Percentiles rank a stretch among this genome's conserved stretches.
These are phyloP conservation scores for Caracal caracal DNA, from an alignment of 2,113 vertebrate species.

Conservation along the genomic window DNA sequence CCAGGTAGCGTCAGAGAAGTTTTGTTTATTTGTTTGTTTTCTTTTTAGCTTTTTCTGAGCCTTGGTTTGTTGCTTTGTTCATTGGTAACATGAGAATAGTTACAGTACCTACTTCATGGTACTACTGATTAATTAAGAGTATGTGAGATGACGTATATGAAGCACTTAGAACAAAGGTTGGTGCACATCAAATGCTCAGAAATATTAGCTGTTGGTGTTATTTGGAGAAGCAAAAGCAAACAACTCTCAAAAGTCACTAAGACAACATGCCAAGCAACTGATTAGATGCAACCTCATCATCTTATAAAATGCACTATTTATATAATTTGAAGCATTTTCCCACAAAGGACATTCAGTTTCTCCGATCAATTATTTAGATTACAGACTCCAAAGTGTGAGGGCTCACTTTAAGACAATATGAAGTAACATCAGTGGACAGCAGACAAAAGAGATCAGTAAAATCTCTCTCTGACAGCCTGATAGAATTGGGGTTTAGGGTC, in stretches of 20 bases:
- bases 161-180: neutral
- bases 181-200: neutral
- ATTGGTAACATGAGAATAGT: neutral
- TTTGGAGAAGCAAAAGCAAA: neutral
- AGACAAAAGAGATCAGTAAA: neutral
- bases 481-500: neutral
- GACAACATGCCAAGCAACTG: neutral
- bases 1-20: neutral
- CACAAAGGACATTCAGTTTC: neutral
- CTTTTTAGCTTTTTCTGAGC: neutral
- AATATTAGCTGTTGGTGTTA: neutral
- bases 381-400: neutral
- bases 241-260: neutral
- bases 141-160: neutral
- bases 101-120: too few species aligned
- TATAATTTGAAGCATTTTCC: neutral
- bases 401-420: neutral
- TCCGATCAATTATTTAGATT: neutral
- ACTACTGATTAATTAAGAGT: too few species aligned
- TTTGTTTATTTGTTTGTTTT: neutral
- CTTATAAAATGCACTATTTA: neutral
- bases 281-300: neutral
- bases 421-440: neutral
- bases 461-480: neutral
- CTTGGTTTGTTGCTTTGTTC: conserved; percentile 28